Evolutionary conservation across 2,888 invertebrate genomes (phyloP), one percentile per base, ranked within the genome.

Genomic region (Yponomeuta evonymella): DNA sequence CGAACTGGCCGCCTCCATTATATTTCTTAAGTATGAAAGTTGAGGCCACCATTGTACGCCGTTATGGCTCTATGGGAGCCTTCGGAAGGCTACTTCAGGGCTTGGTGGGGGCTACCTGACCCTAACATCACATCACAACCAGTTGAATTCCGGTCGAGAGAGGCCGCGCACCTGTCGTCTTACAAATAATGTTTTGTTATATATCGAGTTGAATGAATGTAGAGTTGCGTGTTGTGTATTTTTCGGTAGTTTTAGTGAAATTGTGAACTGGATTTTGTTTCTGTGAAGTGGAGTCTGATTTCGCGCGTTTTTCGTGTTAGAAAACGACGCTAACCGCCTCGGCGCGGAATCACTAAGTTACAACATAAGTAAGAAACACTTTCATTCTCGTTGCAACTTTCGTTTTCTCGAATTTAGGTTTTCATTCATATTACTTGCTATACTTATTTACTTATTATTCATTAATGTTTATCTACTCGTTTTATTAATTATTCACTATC

Each of bases 101-200:
- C 74, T 77, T 79, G 83, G 87, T 75, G 85, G 85, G 85, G 87
- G 78, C 76, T 69, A 36, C 15, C 36, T 48, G 63, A 43, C 76
- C 78, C 76, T 75, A 75, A 75, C 76, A 74, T 72, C 74, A 71
- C 43, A 43, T 43, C 43, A 74, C 76, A 79, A 86, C 86, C 87
- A 90, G 90, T 90, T 81, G 82, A 76, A 72, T 76, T 76, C 77
- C 80, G 79, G 78, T 78, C 79, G 83, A 75, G 73, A 58, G 51
- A 12, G 77, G 77, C 76, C 76, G 70, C 77, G 75, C 79, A 79
- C 83, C 74, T 76, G 78, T 76, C 76, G 73, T 33, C 62, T 11
- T 64, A n/a, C 8, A 64, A 64, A 9, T 63, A 23, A 23, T 30
- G 29, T 30, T 64, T 64, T 64, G 23, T 64, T 64, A 30, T 64